phyloP scores from a whole-genome alignment of 2,888 invertebrate species.

The Nomada hirtipes region DNA sequence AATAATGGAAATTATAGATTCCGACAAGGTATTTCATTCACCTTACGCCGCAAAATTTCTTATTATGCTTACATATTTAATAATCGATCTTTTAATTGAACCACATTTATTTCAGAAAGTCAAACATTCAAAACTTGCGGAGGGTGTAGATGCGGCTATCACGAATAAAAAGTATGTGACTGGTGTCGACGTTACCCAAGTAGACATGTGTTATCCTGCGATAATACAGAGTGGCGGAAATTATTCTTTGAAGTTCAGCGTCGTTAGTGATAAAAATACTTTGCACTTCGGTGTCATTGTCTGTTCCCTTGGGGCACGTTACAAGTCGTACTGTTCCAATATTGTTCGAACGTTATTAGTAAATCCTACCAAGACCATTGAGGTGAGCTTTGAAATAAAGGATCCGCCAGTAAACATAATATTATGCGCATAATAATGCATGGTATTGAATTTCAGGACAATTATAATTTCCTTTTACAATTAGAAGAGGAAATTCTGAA shows the following conservation, averaged over 20 bases:
- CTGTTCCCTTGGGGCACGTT: constrained; percentile 96
- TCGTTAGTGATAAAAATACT: constrained; percentile 96
- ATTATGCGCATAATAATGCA: neutral
- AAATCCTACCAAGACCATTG: constrained; percentile 91
- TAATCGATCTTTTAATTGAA: neutral
- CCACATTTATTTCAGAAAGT: constrained; percentile 90
- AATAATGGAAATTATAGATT: constrained; percentile 99
- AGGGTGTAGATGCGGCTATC: constrained; percentile 96
- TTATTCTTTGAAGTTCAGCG: constrained; percentile 98
- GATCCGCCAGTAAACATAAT: neutral
- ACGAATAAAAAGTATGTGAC: constrained; percentile 98
- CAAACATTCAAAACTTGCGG: constrained; percentile 97
- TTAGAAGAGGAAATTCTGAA: constrained; percentile 96
- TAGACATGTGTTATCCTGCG: constrained; percentile 99
- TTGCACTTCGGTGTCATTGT: constrained; percentile 98
- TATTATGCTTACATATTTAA: neutral
- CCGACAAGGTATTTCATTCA: constrained; percentile 90
- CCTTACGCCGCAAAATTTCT: neutral
- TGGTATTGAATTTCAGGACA: constrained; percentile 86
- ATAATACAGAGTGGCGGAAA: constrained; percentile 99
- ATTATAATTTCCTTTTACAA: constrained; percentile 96
- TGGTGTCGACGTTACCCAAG: constrained; percentile 93
- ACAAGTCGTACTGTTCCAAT: constrained; percentile 99
- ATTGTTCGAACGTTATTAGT: constrained; percentile 98
- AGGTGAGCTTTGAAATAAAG: constrained; percentile 80